Base-by-base conservation (phyloP, 2,888 invertebrate species). In the Scaptomyza reducta region DNA sequence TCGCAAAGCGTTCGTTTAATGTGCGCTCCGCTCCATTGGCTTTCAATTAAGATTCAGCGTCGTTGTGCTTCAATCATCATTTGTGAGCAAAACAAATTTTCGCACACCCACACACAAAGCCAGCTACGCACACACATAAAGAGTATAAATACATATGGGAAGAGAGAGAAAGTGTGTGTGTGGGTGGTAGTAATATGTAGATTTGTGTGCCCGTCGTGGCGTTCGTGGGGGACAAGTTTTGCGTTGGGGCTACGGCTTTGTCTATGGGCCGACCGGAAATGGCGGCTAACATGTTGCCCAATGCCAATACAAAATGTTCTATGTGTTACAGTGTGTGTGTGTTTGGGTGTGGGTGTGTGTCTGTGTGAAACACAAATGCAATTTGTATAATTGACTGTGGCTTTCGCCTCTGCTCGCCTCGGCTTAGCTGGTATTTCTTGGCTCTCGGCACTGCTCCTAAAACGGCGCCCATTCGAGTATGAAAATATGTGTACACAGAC, bases 341-440 rank as follows among this genome's bases (percentile, higher is more conserved):
- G n/a, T n/a, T n/a, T n/a, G n/a, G n/a, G n/a, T n/a, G n/a, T n/a
- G n/a, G n/a, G n/a, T n/a, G 38, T 16, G 31, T 51, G 33, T 46
- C 11, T 49, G 25, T 22, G 25, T 40, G 14, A 53, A 65, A 68
- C 63, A 65, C 85, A 85, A 85, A 84, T 88, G 88, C 86, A 83
- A 83, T 87, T 83, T 83, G 88, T 87, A 85, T 83, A 83, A 83
- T 87, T 83, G 83, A 85, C 83, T 83, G 86, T 78, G 86, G 81
- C 81, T 84, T 77, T 74, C 61, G 66, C 75, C 75, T 65, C 58
- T 54, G 53, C 49, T 29, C 47, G 31, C 38, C 61, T 57, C 45
- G 41, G 53, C 54, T 57, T 22, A 9, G 18, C 14, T 46, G 16
- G 40, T 16, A 40, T 40, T 47, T 35, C 44, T 47, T 31, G 31